Evolutionary conservation across 2,888 invertebrate genomes (phyloP).

Genomic region (Xanthorhoe designata): DNA sequence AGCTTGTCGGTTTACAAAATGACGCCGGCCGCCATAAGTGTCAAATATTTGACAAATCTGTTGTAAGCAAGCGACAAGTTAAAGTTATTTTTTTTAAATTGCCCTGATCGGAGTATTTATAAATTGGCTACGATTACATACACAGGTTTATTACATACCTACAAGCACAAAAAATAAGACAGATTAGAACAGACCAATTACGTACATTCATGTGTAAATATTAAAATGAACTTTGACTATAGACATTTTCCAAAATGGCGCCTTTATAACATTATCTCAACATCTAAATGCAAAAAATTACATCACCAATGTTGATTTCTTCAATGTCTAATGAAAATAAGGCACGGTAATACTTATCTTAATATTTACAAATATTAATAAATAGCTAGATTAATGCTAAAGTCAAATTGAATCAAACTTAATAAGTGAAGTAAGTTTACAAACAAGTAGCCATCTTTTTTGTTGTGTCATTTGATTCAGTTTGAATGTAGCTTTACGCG

Average conservation of each 20-base stretch:
- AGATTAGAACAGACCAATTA: background rate
- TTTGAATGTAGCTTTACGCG: conserved; percentile 1
- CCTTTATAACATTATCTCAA: conserved; percentile 13
- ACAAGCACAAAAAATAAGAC: no score
- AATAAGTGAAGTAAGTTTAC: background rate
- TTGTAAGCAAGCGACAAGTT: no score
- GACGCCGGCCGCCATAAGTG: no score
- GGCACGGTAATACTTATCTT: conserved; percentile 55
- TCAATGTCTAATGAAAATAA: conserved; percentile 57
- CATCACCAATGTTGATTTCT: conserved; percentile 31
- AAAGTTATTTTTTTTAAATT: no score
- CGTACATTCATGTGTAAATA: background rate
- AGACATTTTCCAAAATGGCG: background rate
- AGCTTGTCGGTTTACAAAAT: no score
- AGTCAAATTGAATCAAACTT: background rate
- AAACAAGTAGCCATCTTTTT: background rate
- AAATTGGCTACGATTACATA: no score
- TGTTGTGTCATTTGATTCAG: background rate
- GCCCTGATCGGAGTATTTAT: no score
- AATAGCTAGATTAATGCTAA: background rate
- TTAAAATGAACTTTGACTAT: background rate
- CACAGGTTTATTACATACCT: no score
- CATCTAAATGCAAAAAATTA: conserved; percentile 37
- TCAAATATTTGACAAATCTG: no score
- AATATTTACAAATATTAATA: conserved; percentile 33